Evolutionary conservation across 2,797 vertebrate genomes (phyloP), one percentile per base, ranked within the genome.

Genomic region (Enteromius thamalakanensis): DNA sequence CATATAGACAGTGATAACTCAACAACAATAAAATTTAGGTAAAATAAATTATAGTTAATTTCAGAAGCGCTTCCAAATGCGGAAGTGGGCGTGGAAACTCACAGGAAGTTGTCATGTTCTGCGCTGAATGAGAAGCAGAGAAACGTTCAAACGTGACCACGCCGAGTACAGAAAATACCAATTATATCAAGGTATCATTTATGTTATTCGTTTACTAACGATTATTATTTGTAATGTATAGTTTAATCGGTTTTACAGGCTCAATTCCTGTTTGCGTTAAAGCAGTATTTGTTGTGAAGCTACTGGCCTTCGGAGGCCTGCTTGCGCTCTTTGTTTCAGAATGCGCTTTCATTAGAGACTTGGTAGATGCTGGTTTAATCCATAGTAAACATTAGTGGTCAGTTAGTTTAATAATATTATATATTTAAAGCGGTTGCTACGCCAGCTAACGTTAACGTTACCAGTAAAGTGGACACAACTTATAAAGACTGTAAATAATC

Each of bases 71-170:
- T 10, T 40, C 14, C 17, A 3, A 42, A 53, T 29, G 6, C 62
- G 81, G 81, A 83, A 47, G 51, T 77, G 17, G 51, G 62, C 40
- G 74, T n/a, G 17, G 32, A 23, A 14, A 19, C 3, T 23, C 23
- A 45, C 62, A 74, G 81, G 81, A 83, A 77, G 74, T 77, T 53
- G 64, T 77, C 74, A 58, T 53, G 15, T 69, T 53, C 23, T 23
- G 51, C 51, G 49, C 11, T 76, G 74, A 76, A 76, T 69, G 74
- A 77, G 55, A 42, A 74, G 71, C 10, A 9, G 19, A 60, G 9
- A 69, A 45, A 40, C 81, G 64, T 69, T 58, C 12, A 23, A 83
- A 77, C 74, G 81, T 45, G 74, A 83, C 64, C 74, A 83, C 81
- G 74, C 51, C 51, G 81, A 26, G 11, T 23, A 10, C 64, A 69